Percentiles rank a stretch among this genome's conserved stretches.
These are phyloP conservation scores for Meriones unguiculatus DNA, from an alignment of 2,113 vertebrate genomes.

Conservation along the genomic window DNA sequence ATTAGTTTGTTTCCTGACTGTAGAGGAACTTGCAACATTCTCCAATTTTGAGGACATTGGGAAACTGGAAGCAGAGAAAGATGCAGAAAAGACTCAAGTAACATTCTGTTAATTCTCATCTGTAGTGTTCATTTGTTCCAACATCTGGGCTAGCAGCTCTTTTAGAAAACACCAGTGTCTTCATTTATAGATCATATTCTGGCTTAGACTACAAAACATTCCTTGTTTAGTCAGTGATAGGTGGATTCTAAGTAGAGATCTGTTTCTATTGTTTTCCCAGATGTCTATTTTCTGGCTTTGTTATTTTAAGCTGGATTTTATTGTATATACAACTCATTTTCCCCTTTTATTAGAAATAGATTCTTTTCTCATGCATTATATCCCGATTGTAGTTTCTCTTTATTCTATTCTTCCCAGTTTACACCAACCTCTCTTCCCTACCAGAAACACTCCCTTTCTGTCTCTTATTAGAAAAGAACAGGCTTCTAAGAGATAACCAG, in stretches of 20 bases:
- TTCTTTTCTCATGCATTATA: not conserved
- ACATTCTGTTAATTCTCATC: not conserved
- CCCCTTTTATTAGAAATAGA: not conserved
- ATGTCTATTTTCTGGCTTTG: slow-evolving; percentile 12
- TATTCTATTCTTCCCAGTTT: not conserved
- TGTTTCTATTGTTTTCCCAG: slow-evolving; percentile 56
- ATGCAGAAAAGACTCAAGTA: slow-evolving; percentile 2
- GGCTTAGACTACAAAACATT: not conserved
- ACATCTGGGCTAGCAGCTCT: not conserved
- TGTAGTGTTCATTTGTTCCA: not conserved
- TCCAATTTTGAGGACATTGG: slow-evolving; percentile 20
- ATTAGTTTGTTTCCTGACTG: slow-evolving; percentile 3
- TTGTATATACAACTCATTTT: not conserved
- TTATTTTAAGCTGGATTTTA: slow-evolving; percentile 43
- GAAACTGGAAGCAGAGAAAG: slow-evolving; percentile 29
- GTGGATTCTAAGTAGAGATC: not conserved
- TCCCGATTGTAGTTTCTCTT: not conserved
- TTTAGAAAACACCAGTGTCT: not conserved
- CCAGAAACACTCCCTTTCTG: not conserved
- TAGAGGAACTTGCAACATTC: not conserved
- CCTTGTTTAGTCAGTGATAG: not conserved
- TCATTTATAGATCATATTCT: slow-evolving; percentile 14
- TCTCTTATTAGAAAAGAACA: not conserved
- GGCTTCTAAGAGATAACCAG: not conserved
- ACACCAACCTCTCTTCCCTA: not conserved